phyloP scores from a whole-genome alignment of 2,797 vertebrate genomes.

The Poeciliopsis paucimaculata region DNA sequence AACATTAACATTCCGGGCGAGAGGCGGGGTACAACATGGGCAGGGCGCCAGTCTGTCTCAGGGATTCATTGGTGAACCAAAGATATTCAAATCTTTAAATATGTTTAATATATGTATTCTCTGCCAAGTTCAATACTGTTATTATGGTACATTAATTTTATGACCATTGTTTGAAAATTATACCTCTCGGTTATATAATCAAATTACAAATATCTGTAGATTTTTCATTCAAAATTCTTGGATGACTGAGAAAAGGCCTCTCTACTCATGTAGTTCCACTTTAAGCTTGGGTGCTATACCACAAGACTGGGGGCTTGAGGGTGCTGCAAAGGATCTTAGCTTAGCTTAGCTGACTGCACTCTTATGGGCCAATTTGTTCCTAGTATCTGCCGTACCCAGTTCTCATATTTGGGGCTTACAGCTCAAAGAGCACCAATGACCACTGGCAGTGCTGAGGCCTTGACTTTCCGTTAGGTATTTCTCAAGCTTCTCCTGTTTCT shows the following conservation, averaged over 20 bases:
- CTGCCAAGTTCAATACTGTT: background rate
- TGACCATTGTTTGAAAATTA: background rate
- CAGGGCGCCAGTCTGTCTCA: too few relatives aligned
- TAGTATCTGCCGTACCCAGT: background rate
- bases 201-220: background rate
- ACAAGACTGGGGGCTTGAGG: background rate
- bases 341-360: too few relatives aligned
- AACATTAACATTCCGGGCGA: too few relatives aligned
- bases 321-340: background rate
- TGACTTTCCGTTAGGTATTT: background rate
- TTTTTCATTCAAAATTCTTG: background rate
- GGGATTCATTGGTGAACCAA: background rate
- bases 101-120: background rate
- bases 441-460: background rate
- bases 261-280: background rate
- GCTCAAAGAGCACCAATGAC: background rate
- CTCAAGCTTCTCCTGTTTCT: background rate
- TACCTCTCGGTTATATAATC: background rate
- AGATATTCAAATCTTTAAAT: background rate
- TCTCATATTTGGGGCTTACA: background rate
- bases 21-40: too few relatives aligned
- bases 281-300: background rate
- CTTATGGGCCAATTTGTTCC: background rate
- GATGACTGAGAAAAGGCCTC: background rate
- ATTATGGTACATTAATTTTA: background rate